A percentile compares a stretch with the other conserved stretches of the same genome.
phyloP scores from a whole-genome alignment of 2,888 invertebrate species.

The Ichneumoninae sp. region DNA sequence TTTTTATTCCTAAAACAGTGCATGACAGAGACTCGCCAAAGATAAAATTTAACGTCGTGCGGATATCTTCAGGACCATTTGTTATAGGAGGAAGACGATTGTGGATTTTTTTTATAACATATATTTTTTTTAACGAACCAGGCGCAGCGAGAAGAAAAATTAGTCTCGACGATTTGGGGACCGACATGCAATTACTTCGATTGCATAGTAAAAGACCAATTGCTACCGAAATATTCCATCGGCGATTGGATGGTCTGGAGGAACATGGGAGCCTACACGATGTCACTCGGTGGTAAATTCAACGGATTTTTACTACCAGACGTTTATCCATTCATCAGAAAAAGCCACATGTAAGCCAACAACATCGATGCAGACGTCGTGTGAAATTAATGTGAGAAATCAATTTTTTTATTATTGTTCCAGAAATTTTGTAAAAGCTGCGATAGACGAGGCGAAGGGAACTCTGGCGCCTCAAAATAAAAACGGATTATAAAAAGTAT shows the following conservation, averaged over 20 bases:
- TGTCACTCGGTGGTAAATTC: constrained; percentile 85
- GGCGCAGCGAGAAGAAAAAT: constrained; percentile 70
- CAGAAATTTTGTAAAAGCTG: constrained; percentile 43
- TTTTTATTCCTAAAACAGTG: no score
- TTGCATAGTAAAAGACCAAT: constrained; percentile 84
- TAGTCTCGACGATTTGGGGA: constrained; percentile 85
- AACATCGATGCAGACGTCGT: neutral
- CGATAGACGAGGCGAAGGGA: constrained; percentile 21
- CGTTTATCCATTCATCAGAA: constrained; percentile 81
- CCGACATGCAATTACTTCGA: constrained; percentile 89
- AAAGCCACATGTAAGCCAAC: constrained; percentile 79
- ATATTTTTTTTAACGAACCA: constrained; percentile 7
- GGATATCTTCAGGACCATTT: no score
- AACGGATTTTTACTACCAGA: constrained; percentile 86
- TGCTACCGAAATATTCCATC: constrained; percentile 85
- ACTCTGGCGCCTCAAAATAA: neutral
- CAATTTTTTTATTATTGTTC: constrained; percentile 8
- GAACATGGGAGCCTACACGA: constrained; percentile 88
- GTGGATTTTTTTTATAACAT: neutral
- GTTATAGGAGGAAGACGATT: neutral
- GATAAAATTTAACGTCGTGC: no score
- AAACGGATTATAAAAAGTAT: neutral
- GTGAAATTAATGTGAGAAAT: neutral
- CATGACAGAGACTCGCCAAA: no score
- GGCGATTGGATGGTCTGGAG: constrained; percentile 88